Conservation (phyloP, 2,888 invertebrate species). For the Andrena praecox region DNA sequence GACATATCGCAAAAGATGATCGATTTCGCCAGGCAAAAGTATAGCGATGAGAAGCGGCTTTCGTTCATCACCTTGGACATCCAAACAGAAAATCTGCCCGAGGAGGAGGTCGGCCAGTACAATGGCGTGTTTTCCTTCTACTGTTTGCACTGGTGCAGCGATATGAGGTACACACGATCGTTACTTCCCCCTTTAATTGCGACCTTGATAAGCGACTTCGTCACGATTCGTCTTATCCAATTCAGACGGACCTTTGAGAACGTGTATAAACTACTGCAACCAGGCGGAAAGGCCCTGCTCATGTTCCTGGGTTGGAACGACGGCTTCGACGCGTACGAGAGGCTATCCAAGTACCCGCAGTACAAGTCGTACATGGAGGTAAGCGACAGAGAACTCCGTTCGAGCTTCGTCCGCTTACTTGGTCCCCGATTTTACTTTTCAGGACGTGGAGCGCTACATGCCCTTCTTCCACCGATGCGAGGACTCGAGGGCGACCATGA, state of each 20-base stretch:
- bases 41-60: slow-evolving; percentile 86
- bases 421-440: background rate
- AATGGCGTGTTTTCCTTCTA: slow-evolving; percentile 92
- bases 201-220: no score
- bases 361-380: slow-evolving; percentile 89
- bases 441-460: slow-evolving; percentile 88
- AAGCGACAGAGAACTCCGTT: background rate
- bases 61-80: slow-evolving; percentile 87
- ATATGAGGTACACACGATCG: slow-evolving; percentile 87
- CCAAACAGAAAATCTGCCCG: slow-evolving; percentile 85
- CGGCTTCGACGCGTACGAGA: slow-evolving; percentile 89
- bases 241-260: slow-evolving; percentile 88
- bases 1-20: slow-evolving; percentile 92
- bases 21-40: slow-evolving; percentile 87
- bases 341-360: slow-evolving; percentile 86
- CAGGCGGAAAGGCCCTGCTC: slow-evolving; percentile 89
- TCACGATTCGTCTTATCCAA: background rate
- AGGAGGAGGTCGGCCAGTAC: slow-evolving; percentile 86
- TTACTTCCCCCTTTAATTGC: background rate
- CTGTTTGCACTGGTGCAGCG: slow-evolving; percentile 92
- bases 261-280: slow-evolving; percentile 88
- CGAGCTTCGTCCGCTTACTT: background rate
- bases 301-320: slow-evolving; percentile 90
- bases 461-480: slow-evolving; percentile 89
- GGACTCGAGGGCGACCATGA: slow-evolving; percentile 87